Evolutionary conservation across 1,140 invertebrate genomes (phyloP).

Genomic region (Drosophila ogumai): DNA sequence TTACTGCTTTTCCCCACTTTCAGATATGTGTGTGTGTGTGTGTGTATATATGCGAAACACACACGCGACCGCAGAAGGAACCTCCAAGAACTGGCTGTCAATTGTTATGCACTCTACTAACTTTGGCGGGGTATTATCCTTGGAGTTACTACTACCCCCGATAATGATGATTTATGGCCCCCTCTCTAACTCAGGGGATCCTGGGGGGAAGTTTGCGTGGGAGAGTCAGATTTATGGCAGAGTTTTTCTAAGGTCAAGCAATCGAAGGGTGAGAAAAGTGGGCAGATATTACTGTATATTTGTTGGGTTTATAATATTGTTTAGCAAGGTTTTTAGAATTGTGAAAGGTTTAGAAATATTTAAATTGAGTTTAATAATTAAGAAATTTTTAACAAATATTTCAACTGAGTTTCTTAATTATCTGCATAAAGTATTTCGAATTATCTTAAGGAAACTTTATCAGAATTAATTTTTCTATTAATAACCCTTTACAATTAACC

Average conservation of each 20-base stretch:
- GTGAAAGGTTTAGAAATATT: neutral
- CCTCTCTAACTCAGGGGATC: conserved; percentile 24
- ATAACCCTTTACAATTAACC: neutral
- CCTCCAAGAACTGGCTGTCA: conserved; percentile 45
- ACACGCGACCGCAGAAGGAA: conserved; percentile 43
- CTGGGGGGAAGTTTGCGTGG: neutral
- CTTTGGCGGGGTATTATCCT: conserved; percentile 49
- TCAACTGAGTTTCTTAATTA: neutral
- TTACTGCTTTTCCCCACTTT: conserved; percentile 15
- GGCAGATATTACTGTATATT: neutral
- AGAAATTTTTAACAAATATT: too few relatives aligned
- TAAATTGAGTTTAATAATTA: neutral
- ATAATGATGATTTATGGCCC: conserved; percentile 51
- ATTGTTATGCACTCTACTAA: conserved; percentile 57
- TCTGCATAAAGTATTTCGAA: neutral
- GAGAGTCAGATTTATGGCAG: conserved; percentile 3
- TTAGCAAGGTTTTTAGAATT: too few relatives aligned
- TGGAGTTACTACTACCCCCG: conserved; percentile 35
- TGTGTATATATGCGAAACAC: conserved; percentile 17
- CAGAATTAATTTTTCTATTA: neutral
- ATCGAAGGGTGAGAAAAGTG: neutral
- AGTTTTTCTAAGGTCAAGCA: conserved; percentile 6
- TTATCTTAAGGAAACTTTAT: neutral
- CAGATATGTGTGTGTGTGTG: neutral
- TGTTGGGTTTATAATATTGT: neutral